Percentiles rank a stretch among this genome's conserved stretches.
Evolutionary conservation across 2,888 invertebrate genomes (phyloP).

Genomic region (Peribatodes rhomboidaria): DNA sequence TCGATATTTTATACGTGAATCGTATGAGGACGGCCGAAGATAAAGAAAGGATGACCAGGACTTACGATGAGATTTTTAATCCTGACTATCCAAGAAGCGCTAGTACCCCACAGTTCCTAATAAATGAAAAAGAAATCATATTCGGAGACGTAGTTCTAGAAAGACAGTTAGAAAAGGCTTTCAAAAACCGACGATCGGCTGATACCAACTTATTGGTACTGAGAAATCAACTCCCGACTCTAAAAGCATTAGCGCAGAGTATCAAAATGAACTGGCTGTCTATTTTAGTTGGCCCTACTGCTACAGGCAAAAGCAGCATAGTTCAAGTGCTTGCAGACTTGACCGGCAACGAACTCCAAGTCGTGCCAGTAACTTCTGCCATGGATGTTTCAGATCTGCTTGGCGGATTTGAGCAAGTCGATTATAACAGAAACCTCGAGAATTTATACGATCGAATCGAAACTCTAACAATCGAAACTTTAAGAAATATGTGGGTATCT

Average conservation of each 20-base stretch:
- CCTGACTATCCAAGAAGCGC: slow-evolving; percentile 82
- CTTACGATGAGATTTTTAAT: slow-evolving; percentile 80
- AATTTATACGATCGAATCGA: slow-evolving; percentile 88
- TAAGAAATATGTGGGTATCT: slow-evolving; percentile 78
- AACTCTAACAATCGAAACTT: slow-evolving; percentile 79
- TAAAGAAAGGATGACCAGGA: slow-evolving; percentile 88
- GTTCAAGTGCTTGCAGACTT: slow-evolving; percentile 92
- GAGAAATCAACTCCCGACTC: slow-evolving; percentile 87
- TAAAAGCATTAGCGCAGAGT: slow-evolving; percentile 94
- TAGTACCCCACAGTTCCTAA: slow-evolving; percentile 85
- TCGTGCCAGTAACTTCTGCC: slow-evolving; percentile 94
- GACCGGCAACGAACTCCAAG: slow-evolving; percentile 90
- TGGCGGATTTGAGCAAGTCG: slow-evolving; percentile 98
- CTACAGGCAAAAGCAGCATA: slow-evolving; percentile 93
- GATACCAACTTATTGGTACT: slow-evolving; percentile 79
- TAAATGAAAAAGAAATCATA: slow-evolving; percentile 86
- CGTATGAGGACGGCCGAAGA: slow-evolving; percentile 94
- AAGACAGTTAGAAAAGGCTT: slow-evolving; percentile 73
- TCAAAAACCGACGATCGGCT: slow-evolving; percentile 67
- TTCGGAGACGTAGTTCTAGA: slow-evolving; percentile 88
- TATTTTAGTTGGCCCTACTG: slow-evolving; percentile 93
- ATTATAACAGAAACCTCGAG: slow-evolving; percentile 91
- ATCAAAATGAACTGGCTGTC: slow-evolving; percentile 97
- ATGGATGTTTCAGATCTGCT: slow-evolving; percentile 98
- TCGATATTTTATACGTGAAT: slow-evolving; percentile 94